Evolutionary conservation across 2,888 invertebrate species (phyloP).

Genomic region (Scaptomyza cyrtandrae): DNA sequence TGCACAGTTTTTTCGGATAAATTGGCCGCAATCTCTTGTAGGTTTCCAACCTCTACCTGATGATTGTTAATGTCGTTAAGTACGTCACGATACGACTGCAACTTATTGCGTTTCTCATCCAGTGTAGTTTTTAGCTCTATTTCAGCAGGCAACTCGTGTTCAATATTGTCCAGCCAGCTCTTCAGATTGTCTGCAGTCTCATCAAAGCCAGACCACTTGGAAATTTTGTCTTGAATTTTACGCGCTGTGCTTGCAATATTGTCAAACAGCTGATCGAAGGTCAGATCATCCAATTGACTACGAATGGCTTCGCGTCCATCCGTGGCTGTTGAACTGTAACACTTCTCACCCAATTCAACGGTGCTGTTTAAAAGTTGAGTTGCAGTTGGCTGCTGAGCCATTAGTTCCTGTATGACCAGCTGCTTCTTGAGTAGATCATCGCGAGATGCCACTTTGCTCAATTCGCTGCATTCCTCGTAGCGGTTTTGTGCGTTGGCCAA

Average conservation of each 20-base stretch:
- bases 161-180: constrained; percentile 91
- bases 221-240: constrained; percentile 92
- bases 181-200: constrained; percentile 92
- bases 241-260: constrained; percentile 91
- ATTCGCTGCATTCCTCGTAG: constrained; percentile 88
- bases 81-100: constrained; percentile 92
- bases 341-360: constrained; percentile 94
- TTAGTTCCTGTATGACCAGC: constrained; percentile 89
- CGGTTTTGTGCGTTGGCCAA: constrained; percentile 90
- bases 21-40: constrained; percentile 91
- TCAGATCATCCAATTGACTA: constrained; percentile 92
- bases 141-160: constrained; percentile 90
- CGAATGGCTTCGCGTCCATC: constrained; percentile 95
- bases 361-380: constrained; percentile 92
- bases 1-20: constrained; percentile 92
- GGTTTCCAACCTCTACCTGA: constrained; percentile 92
- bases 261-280: constrained; percentile 92
- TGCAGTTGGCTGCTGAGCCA: constrained; percentile 91
- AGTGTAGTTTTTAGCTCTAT: constrained; percentile 93
- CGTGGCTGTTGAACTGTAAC: constrained; percentile 93
- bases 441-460: constrained; percentile 87
- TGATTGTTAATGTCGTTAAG: constrained; percentile 93
- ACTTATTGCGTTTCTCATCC: constrained; percentile 95
- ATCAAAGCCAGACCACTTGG: constrained; percentile 95
- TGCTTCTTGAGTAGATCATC: constrained; percentile 89